Conservation (phyloP, 2,888 invertebrate genomes). For the Mythimna albipuncta region DNA sequence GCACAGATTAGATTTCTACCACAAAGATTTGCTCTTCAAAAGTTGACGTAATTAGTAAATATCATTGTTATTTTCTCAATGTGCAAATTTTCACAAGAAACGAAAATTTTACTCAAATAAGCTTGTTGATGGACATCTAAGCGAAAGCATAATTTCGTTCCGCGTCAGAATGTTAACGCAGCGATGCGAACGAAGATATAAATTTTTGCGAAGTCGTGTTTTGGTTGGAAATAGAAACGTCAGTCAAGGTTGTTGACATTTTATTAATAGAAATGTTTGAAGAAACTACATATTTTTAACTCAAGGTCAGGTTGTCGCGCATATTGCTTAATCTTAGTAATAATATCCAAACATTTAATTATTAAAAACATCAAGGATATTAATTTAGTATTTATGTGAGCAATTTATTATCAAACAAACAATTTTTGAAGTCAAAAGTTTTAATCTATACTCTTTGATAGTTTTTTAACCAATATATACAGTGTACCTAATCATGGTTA, state of each 20-base stretch:
- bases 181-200: neutral
- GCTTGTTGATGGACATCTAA: neutral
- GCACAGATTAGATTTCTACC: neutral
- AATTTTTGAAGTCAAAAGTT: neutral
- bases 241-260: conserved; percentile 47
- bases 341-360: neutral
- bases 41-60: neutral
- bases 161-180: neutral
- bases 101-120: conserved; percentile 5
- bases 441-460: neutral
- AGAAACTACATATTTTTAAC: conserved; percentile 31
- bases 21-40: neutral
- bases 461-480: neutral
- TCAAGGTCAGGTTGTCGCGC: conserved; percentile 3
- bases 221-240: conserved; percentile 21
- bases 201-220: conserved; percentile 3
- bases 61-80: neutral
- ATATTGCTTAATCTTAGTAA: neutral
- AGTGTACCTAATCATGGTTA: neutral
- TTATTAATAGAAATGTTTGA: conserved; percentile 22
- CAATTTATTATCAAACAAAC: neutral
- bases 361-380: neutral
- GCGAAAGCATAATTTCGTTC: neutral
- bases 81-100: neutral
- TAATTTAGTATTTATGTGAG: neutral